phyloP scores from a whole-genome alignment of 2,113 vertebrate species.

The Talpa occidentalis region DNA sequence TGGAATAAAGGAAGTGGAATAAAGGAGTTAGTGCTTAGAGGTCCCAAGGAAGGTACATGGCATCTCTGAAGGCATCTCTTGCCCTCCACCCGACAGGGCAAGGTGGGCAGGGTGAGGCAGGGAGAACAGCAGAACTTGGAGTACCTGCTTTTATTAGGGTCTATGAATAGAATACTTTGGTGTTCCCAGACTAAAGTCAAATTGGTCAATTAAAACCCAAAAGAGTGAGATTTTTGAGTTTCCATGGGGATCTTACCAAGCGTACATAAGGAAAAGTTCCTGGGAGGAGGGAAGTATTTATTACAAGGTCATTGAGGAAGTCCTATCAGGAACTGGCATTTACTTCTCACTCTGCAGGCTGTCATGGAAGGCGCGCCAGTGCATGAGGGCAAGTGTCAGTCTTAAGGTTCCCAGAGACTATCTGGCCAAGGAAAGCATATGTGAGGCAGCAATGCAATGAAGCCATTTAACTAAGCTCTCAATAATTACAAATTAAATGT shows the following conservation, averaged over 20 bases:
- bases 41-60: neutral
- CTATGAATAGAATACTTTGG: neutral
- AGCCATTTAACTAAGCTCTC: neutral
- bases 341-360: neutral
- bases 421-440: neutral
- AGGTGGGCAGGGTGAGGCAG: neutral
- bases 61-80: neutral
- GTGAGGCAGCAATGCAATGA: neutral
- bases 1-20: neutral
- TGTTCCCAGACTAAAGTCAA: neutral
- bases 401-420: neutral
- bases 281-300: neutral
- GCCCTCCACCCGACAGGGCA: too few relatives aligned
- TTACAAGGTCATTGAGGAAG: neutral
- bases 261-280: too few relatives aligned
- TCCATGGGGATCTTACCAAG: neutral
- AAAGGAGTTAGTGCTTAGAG: neutral
- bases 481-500: neutral
- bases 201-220: neutral
- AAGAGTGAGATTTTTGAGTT: neutral
- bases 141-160: neutral
- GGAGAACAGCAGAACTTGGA: neutral
- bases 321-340: neutral
- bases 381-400: neutral
- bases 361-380: neutral